Base-by-base conservation (phyloP, 2,888 invertebrate genomes). In the Latrodectus elegans region DNA sequence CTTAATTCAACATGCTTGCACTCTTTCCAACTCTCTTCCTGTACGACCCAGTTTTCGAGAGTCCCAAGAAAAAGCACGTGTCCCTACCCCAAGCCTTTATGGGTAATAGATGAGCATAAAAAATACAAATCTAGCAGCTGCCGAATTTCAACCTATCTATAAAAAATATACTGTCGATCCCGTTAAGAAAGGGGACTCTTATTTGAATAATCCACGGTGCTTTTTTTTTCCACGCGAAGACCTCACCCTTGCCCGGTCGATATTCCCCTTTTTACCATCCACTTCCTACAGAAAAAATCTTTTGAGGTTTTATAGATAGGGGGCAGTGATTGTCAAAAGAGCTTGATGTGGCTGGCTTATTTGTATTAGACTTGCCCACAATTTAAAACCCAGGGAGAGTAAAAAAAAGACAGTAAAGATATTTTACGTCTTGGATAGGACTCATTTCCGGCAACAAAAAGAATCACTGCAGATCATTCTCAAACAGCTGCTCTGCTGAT, bases 131-230 rank as follows among this genome's bases (percentile, higher is more conserved):
- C 22, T 6, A 38, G 10, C 17, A 60, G 74, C 22, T 74, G 74
- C 17, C 38, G 72, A 64, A 22, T 38, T 38, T 6, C 6, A 38
- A 38, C 38, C 38, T 38, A 38, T 38, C 14, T 8, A 72, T 64
- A 72, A 80, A 80, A 72, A 80, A 80, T n/a, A n/a, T 17, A 53
- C 14, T 49, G 38, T 38, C 38, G 38, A 6, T 38, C 38, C 14
- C n/a, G n/a, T 15, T n/a, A 70, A 70, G 26, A 53, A 22, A 14
- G 22, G 60, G 14, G 52, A 22, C 14, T 55, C 53, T 51, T 73
- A 81, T 81, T 81, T 74, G 67, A 81, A 81, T 81, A 74, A 74
- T 81, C 81, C 73, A 74, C 65, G 74, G 67, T 72, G 73, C 1
- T 1, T 74, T 74, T 78, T 74, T 78, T 81, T 74, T 74, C 65